Conservation (phyloP, 2,888 invertebrate species). For the Ctenicera cuprea region DNA sequence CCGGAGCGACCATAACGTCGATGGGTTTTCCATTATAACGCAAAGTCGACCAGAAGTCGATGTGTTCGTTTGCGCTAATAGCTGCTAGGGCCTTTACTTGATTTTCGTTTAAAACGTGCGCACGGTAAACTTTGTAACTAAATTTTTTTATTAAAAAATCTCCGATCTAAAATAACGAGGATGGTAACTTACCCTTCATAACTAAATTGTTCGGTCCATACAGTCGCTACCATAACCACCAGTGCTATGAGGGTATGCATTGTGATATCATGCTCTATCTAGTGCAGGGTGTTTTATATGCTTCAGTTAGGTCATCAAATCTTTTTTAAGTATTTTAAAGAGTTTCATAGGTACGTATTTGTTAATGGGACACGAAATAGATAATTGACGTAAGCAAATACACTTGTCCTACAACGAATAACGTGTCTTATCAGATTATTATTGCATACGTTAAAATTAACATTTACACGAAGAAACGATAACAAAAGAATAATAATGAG, state of each 20-base stretch:
- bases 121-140: constrained; percentile 71
- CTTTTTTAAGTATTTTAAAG: no score
- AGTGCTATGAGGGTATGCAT: constrained; percentile 21
- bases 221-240: constrained; percentile 32
- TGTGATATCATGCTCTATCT: background rate
- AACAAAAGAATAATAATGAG: no score
- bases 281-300: background rate
- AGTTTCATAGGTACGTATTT: no score
- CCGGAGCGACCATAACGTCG: constrained; percentile 70
- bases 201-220: constrained; percentile 36
- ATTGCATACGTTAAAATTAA: no score
- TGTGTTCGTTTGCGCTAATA: constrained; percentile 57
- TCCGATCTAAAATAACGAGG: background rate
- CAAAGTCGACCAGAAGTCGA: constrained; percentile 66
- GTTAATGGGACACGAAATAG: no score
- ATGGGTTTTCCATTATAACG: constrained; percentile 70
- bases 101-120: constrained; percentile 64
- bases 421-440: no score
- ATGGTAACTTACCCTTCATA: constrained; percentile 46
- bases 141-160: constrained; percentile 40
- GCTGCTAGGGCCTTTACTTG: constrained; percentile 65
- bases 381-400: no score
- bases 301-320: no score
- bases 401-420: no score
- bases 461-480: no score